These are phyloP conservation scores for Scaptomyza montana DNA, from an alignment of 1,140 invertebrate species.

Conservation along the genomic window DNA sequence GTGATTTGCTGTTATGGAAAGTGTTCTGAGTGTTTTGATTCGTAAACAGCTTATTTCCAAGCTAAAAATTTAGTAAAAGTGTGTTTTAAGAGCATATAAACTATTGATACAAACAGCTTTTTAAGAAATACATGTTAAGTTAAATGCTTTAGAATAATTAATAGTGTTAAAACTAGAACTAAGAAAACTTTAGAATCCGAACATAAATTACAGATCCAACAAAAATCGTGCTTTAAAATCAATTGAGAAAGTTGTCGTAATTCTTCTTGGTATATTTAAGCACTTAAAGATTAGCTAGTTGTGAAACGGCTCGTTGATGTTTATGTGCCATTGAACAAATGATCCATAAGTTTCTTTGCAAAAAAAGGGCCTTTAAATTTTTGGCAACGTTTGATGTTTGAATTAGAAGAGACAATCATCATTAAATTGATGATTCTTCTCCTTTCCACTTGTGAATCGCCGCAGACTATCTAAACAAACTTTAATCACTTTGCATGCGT, in stretches of 20 bases:
- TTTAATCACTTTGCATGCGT: constrained; percentile 60
- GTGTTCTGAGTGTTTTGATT: constrained; percentile 33
- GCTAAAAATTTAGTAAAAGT: neutral
- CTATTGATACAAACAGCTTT: too few relatives aligned
- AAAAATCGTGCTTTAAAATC: too few relatives aligned
- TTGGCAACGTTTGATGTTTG: constrained; percentile 57
- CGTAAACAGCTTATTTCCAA: constrained; percentile 29
- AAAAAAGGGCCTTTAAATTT: constrained; percentile 24
- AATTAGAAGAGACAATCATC: constrained; percentile 21
- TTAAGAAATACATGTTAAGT: too few relatives aligned
- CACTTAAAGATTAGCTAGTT: too few relatives aligned
- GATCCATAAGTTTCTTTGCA: constrained; percentile 32
- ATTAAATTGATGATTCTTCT: constrained; percentile 16
- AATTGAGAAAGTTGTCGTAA: too few relatives aligned
- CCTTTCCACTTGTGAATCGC: neutral
- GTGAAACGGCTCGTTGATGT: constrained; percentile 39
- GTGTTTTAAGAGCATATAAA: neutral
- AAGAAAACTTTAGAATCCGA: too few relatives aligned
- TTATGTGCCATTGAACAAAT: constrained; percentile 64
- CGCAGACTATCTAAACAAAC: constrained; percentile 5
- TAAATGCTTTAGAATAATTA: too few relatives aligned
- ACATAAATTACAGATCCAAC: too few relatives aligned
- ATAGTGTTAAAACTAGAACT: too few relatives aligned
- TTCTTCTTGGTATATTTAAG: neutral
- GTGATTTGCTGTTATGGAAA: constrained; percentile 56